Base-by-base conservation (phyloP, 1,140 invertebrate genomes). In the Luehdorfia chinensis region DNA sequence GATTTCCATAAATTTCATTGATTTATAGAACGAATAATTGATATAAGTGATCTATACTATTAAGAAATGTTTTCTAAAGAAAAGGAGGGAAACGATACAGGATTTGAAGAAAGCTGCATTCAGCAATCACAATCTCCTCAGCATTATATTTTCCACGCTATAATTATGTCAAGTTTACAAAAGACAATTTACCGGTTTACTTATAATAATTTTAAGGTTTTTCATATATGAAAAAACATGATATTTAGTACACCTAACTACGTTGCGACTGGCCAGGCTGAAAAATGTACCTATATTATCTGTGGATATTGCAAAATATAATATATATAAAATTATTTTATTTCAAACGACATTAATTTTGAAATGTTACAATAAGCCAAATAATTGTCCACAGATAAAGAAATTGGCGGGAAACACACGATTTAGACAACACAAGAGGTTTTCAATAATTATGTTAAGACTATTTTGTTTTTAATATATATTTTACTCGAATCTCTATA, bases 401-500 rank as follows among this genome's bases (percentile, higher is more conserved):
- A 28, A 18, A 54, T 45, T 47, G 13, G 48, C 49, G 50, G 13
- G 19, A 47, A 47, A 47, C n/a, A n/a, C n/a, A n/a, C 33, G 23
- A 48, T 39, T 39, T 41, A 61, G 58, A 61, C 52, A 58, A 56
- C 60, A 65, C 47, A 63, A 61, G 61, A 34, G 49, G 58, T 50
- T 52, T 48, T 53, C 32, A 50, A 30, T 15, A 43, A 56, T 49
- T 45, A 55, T 45, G 41, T 56, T 47, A 59, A 51, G 36, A 54
- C 47, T 46, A 61, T 54, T 34, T 16, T 36, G 47, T 59, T 71
- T 64, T 59, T 60, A 59, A 62, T 59, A 28, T 63, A 62, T 65
- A 72, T 66, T 58, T 68, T 58, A 66, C 57, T 78, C 59, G 62
- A 81, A 76, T 68, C 59, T 69, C 76, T 78, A 75, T 84, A 71